Base-by-base conservation (phyloP, 1,140 invertebrate species). In the Atta cephalotes region DNA sequence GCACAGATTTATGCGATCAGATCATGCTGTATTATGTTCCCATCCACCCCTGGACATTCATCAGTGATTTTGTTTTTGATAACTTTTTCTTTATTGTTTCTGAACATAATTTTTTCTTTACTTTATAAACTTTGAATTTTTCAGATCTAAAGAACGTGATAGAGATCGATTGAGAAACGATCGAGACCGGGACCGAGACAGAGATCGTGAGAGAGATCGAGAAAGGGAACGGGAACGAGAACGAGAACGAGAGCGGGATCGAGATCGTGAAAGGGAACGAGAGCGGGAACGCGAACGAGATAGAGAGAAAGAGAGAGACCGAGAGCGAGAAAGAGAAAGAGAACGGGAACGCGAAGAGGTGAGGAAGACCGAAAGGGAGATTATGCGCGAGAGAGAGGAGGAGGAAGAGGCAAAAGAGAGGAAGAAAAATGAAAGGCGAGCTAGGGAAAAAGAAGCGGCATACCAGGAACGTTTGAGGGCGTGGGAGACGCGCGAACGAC, bases 401-500 rank as follows among this genome's bases (percentile, higher is more conserved):
- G 98, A 99, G 94, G 98, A 99, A 94, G 98, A 99, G 94, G 96
- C 97, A 3, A 97, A 98, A 80, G 98, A 99, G 92, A 97, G 98
- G 92, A 98, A 98, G 92, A 97, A 98, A 92, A 95, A 97, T 25
- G 98, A 99, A 92, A 97, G 98, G 94, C 97, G 98, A 95, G 97
- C 98, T 0, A 94, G 98, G 28, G 98, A 99, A 93, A 99, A 99
- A 94, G 98, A 99, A 95, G 97, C 97, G 16, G 97, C 98, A 18
- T 99, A 99, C 95, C 98, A 99, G 95, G 98, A 98, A 95, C 95
- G 97, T 92, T 95, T 96, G 65, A 96, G 98, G 80, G 97, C 97
- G 86, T 99, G 99, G 99, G 99, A 99, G 95, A 96, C 96, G 0
- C 96, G 99, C 79, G 99, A 99, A 96, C 96, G 98, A 49, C 97